These are phyloP conservation scores for Zygothrica quintamaculata DNA, from an alignment of 2,888 invertebrate genomes.

Conservation along the genomic window DNA sequence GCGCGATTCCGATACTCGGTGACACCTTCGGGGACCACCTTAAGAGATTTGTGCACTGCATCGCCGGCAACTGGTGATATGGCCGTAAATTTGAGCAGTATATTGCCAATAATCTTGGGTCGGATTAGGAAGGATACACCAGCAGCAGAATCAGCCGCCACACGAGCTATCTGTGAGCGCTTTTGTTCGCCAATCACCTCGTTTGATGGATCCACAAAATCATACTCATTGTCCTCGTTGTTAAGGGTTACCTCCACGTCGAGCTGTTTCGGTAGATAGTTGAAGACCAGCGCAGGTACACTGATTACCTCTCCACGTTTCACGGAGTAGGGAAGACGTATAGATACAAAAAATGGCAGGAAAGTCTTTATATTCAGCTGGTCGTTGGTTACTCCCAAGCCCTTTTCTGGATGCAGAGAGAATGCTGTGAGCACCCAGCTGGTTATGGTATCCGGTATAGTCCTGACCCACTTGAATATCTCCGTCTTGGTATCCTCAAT, in stretches of 20 bases:
- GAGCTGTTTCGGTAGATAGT: constrained; percentile 91
- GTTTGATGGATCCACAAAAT: constrained; percentile 93
- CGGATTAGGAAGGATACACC: constrained; percentile 93
- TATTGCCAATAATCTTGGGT: constrained; percentile 89
- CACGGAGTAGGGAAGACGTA: constrained; percentile 95
- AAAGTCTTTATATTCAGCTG: constrained; percentile 89
- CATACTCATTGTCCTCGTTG: constrained; percentile 91
- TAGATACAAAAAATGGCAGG: constrained; percentile 92
- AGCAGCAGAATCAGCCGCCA: constrained; percentile 89
- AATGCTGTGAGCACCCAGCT: constrained; percentile 93
- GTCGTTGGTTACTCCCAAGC: constrained; percentile 90
- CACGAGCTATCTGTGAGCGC: constrained; percentile 88
- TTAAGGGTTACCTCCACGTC: constrained; percentile 92
- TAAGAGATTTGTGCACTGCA: constrained; percentile 89
- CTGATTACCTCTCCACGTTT: constrained; percentile 95
- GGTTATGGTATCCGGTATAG: constrained; percentile 91
- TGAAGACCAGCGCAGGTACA: constrained; percentile 93
- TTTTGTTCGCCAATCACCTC: constrained; percentile 94
- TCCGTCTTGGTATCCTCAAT: constrained; percentile 76
- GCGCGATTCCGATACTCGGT: constrained; percentile 90
- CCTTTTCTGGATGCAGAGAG: constrained; percentile 89
- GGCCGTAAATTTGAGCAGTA: constrained; percentile 91
- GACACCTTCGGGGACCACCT: constrained; percentile 93
- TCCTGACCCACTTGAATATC: constrained; percentile 82
- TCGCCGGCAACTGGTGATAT: constrained; percentile 91